Conservation (phyloP, 2,113 vertebrate genomes). For the Lepus timidus region DNA sequence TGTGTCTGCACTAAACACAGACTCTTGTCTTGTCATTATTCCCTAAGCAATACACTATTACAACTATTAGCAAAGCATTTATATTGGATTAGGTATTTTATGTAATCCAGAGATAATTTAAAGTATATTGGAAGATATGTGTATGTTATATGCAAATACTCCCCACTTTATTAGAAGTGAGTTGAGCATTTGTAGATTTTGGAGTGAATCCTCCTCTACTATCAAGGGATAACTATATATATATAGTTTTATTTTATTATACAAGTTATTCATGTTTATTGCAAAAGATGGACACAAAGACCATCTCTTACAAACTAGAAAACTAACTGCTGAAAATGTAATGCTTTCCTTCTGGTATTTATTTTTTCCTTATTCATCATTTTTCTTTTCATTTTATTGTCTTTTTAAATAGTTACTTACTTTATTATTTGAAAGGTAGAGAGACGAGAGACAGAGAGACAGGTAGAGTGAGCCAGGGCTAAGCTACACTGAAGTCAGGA, state of each 20-base stretch:
- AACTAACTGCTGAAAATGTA: background rate
- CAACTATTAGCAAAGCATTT: background rate
- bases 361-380: background rate
- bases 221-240: background rate
- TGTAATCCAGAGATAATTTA: background rate
- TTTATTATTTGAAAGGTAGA: background rate
- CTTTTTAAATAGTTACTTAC: background rate
- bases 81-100: background rate
- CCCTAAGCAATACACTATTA: no score
- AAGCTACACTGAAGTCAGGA: no score
- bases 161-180: background rate
- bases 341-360: background rate
- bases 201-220: background rate
- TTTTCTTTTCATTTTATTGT: background rate
- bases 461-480: no score
- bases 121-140: background rate
- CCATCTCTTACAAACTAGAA: background rate
- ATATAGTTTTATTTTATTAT: background rate
- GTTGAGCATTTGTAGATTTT: no score
- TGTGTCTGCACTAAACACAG: no score
- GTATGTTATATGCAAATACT: no score
- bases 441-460: no score
- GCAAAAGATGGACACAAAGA: background rate
- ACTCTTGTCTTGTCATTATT: no score
- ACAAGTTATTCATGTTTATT: background rate